These are phyloP conservation scores for Phoebastria nigripes DNA, from an alignment of 2,797 vertebrate genomes.

Conservation along the genomic window DNA sequence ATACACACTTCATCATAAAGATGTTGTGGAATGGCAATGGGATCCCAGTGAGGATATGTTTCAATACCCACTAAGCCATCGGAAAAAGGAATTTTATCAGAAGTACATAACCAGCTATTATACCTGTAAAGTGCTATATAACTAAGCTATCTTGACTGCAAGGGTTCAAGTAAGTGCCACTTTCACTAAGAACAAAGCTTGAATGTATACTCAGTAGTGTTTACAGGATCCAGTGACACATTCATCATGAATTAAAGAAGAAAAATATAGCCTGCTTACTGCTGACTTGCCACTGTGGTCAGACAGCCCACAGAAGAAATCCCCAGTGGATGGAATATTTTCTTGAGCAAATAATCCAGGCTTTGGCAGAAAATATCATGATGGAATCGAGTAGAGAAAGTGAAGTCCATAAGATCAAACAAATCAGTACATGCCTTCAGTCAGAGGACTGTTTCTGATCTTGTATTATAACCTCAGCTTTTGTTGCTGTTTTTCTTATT, in stretches of 20 bases:
- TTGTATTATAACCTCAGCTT: conserved; percentile 67
- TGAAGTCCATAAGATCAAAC: conserved; percentile 20
- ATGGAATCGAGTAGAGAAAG: conserved; percentile 10
- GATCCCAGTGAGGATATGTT: conserved; percentile 45
- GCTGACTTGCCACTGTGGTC: conserved; percentile 6
- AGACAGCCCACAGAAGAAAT: conserved; percentile 24
- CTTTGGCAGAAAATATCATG: neutral
- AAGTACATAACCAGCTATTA: conserved; percentile 70
- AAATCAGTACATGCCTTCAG: conserved; percentile 68
- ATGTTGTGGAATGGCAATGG: conserved; percentile 55
- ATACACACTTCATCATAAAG: conserved; percentile 52
- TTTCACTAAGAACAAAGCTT: conserved; percentile 74
- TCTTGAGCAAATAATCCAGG: neutral
- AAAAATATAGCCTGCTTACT: conserved; percentile 36
- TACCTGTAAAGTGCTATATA: conserved; percentile 76
- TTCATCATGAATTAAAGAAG: conserved; percentile 50
- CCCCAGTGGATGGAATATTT: neutral
- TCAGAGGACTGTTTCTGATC: conserved; percentile 61
- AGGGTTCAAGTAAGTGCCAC: conserved; percentile 78
- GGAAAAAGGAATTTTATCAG: conserved; percentile 34
- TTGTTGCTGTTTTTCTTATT: conserved; percentile 33
- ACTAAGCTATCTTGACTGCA: conserved; percentile 66
- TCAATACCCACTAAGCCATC: conserved; percentile 30
- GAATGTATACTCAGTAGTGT: conserved; percentile 79
- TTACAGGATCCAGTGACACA: conserved; percentile 75